Base-by-base conservation (phyloP, 2,113 vertebrate genomes). In the Scopus umbretta region DNA sequence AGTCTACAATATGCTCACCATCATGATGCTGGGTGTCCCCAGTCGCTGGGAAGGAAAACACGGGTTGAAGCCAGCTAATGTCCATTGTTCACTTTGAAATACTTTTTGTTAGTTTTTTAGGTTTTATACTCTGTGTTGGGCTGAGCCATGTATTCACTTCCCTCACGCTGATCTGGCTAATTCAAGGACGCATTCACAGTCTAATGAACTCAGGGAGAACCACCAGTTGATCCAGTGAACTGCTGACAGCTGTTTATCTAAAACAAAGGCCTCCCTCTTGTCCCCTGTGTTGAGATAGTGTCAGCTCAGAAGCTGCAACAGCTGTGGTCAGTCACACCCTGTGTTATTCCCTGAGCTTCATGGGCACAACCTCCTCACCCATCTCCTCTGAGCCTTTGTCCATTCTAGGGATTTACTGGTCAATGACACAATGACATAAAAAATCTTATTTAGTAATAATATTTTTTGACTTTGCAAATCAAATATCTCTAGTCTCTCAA, bases 41-140 rank as follows among this genome's bases (percentile, higher is more conserved):
- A n/a, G 11, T 4, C 3, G 0, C 13, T 29, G 12, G 43, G 45
- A 65, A 63, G 11, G 11, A 62, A 49, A 76, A 73, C 0, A 0
- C 10, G 4, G 4, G 5, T 23, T 88, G 36, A 72, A 63, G 47
- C 0, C 53, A 76, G 5, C 11, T 80, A 15, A 67, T 34, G 30
- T 2, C 43, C 16, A 0, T 45, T 81, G 2, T 2, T 84, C 1
- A n/a, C 12, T 72, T 52, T n/a, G 13, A 83, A 71, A 58, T 43
- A 13, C 4, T 36, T 62, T 34, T 34, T 42, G 19, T 50, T 55
- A 45, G 9, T 16, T 47, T 3, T 34, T 86, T 40, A 40, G 6
- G 22, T 84, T 80, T 72, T 10, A 32, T 29, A 18, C 16, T 63
- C 7, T 45, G 5, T 18, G 5, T 45, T 80, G 30, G 7, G 10